Percentiles rank a stretch among this genome's conserved stretches.
phyloP scores from a whole-genome alignment of 2,797 vertebrate genomes.

The Notolepis coatsorum region DNA sequence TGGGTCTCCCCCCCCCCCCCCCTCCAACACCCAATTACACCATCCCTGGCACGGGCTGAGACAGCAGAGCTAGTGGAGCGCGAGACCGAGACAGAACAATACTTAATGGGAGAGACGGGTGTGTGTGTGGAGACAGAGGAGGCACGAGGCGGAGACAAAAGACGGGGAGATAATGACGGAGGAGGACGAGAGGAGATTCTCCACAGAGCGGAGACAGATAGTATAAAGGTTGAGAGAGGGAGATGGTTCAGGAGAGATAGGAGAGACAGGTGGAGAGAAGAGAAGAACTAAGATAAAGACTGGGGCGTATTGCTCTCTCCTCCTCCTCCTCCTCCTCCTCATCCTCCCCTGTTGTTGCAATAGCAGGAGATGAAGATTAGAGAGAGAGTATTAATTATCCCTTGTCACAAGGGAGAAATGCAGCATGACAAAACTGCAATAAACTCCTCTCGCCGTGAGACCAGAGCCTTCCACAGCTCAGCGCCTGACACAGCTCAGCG shows the following conservation, averaged over 20 bases:
- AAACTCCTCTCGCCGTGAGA: constrained; percentile 28
- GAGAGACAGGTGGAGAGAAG: constrained; percentile 50
- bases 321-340: constrained; percentile 22
- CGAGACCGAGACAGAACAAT: constrained; percentile 6
- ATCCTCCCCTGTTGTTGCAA: constrained; percentile 32
- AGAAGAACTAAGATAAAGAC: constrained; percentile 67
- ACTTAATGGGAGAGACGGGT: constrained; percentile 11
- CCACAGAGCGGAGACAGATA: constrained; percentile 8
- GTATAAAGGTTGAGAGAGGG: neutral
- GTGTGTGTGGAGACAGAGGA: constrained; percentile 25
- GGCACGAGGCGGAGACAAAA: constrained; percentile 45
- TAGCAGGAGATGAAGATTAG: constrained; percentile 43
- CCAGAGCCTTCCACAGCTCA: constrained; percentile 24
- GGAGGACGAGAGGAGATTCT: neutral
- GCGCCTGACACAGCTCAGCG: constrained; percentile 23
- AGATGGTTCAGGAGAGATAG: constrained; percentile 54
- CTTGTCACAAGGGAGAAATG: constrained; percentile 52
- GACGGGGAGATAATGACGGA: constrained; percentile 55
- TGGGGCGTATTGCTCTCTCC: constrained; percentile 45
- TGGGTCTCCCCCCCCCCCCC: too few species aligned
- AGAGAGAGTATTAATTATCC: constrained; percentile 55
- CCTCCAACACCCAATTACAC: constrained; percentile 20
- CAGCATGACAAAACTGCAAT: constrained; percentile 31
- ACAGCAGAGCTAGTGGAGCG: constrained; percentile 8
- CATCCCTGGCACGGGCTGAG: constrained; percentile 21